phyloP scores from a whole-genome alignment of 2,797 vertebrate species.

The Diplodus sargus region DNA sequence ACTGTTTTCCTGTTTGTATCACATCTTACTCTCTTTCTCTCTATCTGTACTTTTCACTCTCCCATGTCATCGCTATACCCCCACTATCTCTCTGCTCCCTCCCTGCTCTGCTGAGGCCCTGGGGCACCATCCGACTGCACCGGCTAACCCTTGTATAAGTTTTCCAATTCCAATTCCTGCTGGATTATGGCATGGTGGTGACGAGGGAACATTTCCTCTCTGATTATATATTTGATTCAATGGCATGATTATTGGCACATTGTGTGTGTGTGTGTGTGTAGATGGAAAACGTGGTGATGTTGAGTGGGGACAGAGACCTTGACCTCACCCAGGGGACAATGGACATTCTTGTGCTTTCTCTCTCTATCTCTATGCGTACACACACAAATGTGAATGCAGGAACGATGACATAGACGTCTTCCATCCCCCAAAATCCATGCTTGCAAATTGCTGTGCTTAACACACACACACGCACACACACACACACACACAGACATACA shows the following conservation, averaged over 20 bases:
- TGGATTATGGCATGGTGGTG: conserved; percentile 88
- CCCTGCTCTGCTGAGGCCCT: conserved; percentile 80
- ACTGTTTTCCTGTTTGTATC: conserved; percentile 46
- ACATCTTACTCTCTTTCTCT: conserved; percentile 8
- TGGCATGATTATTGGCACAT: conserved; percentile 88
- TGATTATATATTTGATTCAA: conserved; percentile 89
- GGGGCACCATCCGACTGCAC: conserved; percentile 90
- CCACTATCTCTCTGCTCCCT: conserved; percentile 67
- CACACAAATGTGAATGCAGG: conserved; percentile 15
- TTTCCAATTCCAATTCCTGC: conserved; percentile 91
- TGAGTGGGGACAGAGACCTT: conserved; percentile 73
- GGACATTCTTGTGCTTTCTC: conserved; percentile 52
- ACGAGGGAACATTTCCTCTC: conserved; percentile 85
- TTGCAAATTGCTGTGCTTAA: conserved; percentile 35
- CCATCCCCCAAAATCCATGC: conserved; percentile 45
- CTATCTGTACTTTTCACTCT: conserved; percentile 24
- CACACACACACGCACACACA: conserved; percentile 45
- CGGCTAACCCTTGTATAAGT: conserved; percentile 91
- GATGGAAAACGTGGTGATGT: conserved; percentile 66
- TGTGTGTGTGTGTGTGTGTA: conserved; percentile 3
- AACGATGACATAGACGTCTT: conserved; percentile 22
- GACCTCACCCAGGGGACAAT: conserved; percentile 77
- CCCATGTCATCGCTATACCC: conserved; percentile 51
- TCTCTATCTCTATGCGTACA: conserved; percentile 8
- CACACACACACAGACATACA: conserved; percentile 40